Conservation (phyloP, 2,888 invertebrate species). For the Yponomeuta plumbellus region DNA sequence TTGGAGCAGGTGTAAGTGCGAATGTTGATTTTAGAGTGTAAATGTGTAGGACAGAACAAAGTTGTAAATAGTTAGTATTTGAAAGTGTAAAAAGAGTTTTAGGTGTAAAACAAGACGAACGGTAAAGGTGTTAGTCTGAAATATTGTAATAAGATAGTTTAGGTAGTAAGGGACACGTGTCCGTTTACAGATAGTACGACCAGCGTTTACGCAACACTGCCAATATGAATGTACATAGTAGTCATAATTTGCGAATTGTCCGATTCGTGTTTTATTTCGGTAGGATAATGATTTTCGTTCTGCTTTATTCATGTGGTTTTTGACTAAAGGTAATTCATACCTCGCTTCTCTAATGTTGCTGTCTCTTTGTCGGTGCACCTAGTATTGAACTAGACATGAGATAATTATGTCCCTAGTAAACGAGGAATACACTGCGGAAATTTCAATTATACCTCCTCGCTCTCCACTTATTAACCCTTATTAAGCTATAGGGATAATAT, state of each 20-base stretch:
- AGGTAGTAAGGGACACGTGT: background rate
- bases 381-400: background rate
- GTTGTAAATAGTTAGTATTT: slow-evolving; percentile 53
- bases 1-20: slow-evolving; percentile 27
- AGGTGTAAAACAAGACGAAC: slow-evolving; percentile 28
- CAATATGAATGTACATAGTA: slow-evolving; percentile 61
- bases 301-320: slow-evolving; percentile 32
- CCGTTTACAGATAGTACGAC: slow-evolving; percentile 35
- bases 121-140: background rate
- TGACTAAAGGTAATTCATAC: slow-evolving; percentile 25
- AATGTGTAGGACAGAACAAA: slow-evolving; percentile 35
- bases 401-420: background rate
- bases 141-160: slow-evolving; percentile 7
- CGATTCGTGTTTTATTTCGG: background rate
- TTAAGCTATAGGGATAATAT: no score
- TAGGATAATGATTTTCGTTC: slow-evolving; percentile 43
- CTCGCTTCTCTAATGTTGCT: slow-evolving; percentile 35
- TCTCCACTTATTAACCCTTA: no score
- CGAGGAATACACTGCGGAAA: background rate
- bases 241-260: slow-evolving; percentile 20
- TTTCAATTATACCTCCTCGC: background rate
- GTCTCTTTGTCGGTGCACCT: slow-evolving; percentile 36
- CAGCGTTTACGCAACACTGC: slow-evolving; percentile 68
- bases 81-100: slow-evolving; percentile 49
- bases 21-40: slow-evolving; percentile 6